Evolutionary conservation across 2,797 vertebrate species (phyloP).

Genomic region (Acropternis orthonyx): DNA sequence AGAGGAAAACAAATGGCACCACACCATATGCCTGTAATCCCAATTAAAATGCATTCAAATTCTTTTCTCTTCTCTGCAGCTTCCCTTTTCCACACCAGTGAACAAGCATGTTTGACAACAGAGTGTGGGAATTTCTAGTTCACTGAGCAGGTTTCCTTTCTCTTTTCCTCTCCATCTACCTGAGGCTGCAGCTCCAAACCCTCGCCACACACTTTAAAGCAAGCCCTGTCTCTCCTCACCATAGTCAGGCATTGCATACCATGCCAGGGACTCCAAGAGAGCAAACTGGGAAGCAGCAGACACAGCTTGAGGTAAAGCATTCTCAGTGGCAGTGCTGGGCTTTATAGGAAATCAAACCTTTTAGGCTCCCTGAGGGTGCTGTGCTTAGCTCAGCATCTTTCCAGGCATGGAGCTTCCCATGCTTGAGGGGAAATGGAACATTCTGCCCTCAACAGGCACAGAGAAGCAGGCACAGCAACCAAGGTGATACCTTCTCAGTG

Average conservation of each 20-base stretch:
- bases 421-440: background rate
- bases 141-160: slow-evolving; percentile 32
- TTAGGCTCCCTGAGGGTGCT: background rate
- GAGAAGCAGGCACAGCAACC: background rate
- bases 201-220: accelerated
- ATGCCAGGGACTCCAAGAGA: background rate
- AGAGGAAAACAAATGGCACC: slow-evolving; percentile 3
- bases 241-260: background rate
- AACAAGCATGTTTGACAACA: slow-evolving; percentile 42
- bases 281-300: background rate
- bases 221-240: background rate
- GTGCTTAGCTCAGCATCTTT: background rate
- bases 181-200: background rate
- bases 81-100: slow-evolving; percentile 23
- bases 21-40: background rate
- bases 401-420: background rate
- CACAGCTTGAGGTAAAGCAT: background rate
- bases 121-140: slow-evolving; percentile 55
- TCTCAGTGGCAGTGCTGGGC: background rate
- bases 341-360: background rate
- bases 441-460: background rate
- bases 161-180: background rate
- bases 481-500: background rate
- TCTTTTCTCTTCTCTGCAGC: slow-evolving; percentile 19
- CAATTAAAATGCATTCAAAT: background rate